Evolutionary conservation across 2,888 invertebrate genomes (phyloP).

Genomic region (Aphrophora alni): DNA sequence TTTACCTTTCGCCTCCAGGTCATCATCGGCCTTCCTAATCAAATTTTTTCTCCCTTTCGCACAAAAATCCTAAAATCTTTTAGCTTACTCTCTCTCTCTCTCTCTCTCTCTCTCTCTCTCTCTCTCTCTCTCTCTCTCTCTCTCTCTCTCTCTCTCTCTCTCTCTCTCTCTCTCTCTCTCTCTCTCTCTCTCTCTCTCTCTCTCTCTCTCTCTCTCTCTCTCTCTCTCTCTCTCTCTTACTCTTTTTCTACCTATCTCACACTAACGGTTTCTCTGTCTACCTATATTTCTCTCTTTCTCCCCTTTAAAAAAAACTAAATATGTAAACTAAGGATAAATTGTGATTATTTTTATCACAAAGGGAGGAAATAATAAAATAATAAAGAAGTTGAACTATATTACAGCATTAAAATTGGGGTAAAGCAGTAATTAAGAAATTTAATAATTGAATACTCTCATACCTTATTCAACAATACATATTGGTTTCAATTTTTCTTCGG

Average conservation of each 20-base stretch:
- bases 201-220: not conserved
- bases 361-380: too few species aligned
- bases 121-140: not conserved
- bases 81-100: not conserved
- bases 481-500: too few species aligned
- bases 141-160: not conserved
- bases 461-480: too few species aligned
- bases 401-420: too few species aligned
- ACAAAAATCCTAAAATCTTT: not conserved
- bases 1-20: not conserved
- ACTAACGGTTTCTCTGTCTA: not conserved
- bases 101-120: not conserved
- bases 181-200: not conserved
- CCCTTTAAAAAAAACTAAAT: not conserved
- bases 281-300: not conserved
- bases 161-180: not conserved
- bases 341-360: too few species aligned
- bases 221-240: not conserved
- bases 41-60: not conserved
- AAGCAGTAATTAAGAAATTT: too few species aligned
- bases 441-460: too few species aligned
- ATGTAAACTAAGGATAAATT: too few species aligned
- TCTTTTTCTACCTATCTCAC: not conserved
- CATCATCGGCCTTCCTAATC: not conserved
- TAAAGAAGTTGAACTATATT: too few species aligned